Conservation (phyloP, 2,888 invertebrate species). For the Empis stercorea region DNA sequence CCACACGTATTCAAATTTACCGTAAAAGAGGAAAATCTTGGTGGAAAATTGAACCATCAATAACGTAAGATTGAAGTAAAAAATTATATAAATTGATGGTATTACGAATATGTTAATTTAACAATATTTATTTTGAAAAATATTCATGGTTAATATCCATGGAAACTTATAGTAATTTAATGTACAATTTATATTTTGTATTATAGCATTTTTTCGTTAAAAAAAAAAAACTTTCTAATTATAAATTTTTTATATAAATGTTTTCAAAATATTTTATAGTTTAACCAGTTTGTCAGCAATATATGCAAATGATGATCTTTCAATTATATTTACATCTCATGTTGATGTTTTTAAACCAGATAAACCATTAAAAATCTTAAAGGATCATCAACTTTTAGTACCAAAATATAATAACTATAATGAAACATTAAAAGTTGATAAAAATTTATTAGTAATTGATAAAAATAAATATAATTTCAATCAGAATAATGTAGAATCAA, state of each 20-base stretch:
- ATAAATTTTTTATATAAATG: no score
- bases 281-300: no score
- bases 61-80: conserved; percentile 19
- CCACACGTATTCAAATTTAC: conserved; percentile 22
- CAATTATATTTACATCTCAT: conserved; percentile 26
- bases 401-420: conserved; percentile 11
- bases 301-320: conserved; percentile 16
- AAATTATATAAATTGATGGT: no score
- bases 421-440: conserved; percentile 1
- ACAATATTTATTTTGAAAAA: no score
- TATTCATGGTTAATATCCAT: no score
- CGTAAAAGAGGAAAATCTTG: conserved; percentile 22
- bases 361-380: conserved; percentile 7
- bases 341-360: conserved; percentile 19
- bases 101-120: no score
- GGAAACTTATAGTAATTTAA: no score
- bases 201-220: no score
- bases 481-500: conserved; percentile 2
- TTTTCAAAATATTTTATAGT: no score
- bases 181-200: no score
- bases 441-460: conserved; percentile 15
- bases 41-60: conserved; percentile 25
- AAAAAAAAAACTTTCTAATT: no score
- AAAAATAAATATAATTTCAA: conserved; percentile 12
- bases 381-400: conserved; percentile 19